phyloP scores from a whole-genome alignment of 2,888 invertebrate genomes.

The Portevinia maculata region DNA sequence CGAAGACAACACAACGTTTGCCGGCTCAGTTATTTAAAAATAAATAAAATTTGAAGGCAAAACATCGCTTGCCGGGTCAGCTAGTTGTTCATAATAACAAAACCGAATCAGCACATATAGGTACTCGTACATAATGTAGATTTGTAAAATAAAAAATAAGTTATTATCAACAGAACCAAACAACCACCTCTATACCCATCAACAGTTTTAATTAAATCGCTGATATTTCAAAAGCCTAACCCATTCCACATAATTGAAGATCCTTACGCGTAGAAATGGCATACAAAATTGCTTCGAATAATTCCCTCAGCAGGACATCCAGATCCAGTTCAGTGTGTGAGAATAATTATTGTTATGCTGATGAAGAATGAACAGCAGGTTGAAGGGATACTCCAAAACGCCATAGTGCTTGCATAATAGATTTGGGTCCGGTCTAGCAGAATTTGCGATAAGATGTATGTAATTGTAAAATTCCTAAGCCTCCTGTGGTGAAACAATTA shows the following conservation, averaged over 20 bases:
- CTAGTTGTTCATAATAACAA: no score
- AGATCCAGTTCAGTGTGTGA: not conserved
- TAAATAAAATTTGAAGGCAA: no score
- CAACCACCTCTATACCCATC: slow-evolving; percentile 4
- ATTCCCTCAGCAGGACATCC: slow-evolving; percentile 29
- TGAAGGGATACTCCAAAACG: slow-evolving; percentile 30
- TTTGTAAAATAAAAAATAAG: no score
- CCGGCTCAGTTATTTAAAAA: no score
- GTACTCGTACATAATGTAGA: no score
- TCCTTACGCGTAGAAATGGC: not conserved
- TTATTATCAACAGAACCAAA: no score
- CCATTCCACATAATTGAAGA: not conserved
- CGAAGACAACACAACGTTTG: no score
- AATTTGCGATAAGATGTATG: slow-evolving; percentile 30
- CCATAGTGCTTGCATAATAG: slow-evolving; percentile 4
- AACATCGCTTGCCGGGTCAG: no score
- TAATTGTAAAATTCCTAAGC: slow-evolving; percentile 58
- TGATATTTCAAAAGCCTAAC: slow-evolving; percentile 11
- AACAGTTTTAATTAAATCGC: slow-evolving; percentile 62
- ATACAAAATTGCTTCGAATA: slow-evolving; percentile 29
- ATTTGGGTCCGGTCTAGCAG: not conserved
- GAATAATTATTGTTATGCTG: slow-evolving; percentile 33
- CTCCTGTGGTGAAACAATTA: slow-evolving; percentile 68
- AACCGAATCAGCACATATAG: no score
- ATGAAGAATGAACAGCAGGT: slow-evolving; percentile 22